These are phyloP conservation scores for Lucilia sericata DNA, from an alignment of 1,140 invertebrate genomes.

Conservation along the genomic window DNA sequence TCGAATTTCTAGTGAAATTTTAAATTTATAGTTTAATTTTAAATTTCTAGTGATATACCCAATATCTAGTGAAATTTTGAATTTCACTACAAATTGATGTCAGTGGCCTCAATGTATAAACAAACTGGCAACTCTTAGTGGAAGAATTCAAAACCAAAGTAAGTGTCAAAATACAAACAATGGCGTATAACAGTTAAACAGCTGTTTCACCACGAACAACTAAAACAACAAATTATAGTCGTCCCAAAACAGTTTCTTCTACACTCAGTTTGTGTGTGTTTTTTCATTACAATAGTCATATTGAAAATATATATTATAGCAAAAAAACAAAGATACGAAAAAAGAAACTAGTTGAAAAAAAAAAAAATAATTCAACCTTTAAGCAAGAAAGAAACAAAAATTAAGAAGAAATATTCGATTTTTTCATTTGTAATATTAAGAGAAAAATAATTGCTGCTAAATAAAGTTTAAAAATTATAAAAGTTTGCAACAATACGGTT, in stretches of 20 bases:
- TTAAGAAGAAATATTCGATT: slow-evolving; percentile 15
- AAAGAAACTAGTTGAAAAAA: not conserved
- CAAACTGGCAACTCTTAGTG: too few species aligned
- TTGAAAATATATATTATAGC: not conserved
- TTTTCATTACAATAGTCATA: slow-evolving; percentile 19
- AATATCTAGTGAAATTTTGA: too few species aligned
- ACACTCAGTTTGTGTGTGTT: slow-evolving; percentile 3
- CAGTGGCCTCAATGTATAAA: too few species aligned
- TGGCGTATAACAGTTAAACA: not conserved
- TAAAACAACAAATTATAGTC: not conserved
- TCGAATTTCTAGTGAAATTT: too few species aligned
- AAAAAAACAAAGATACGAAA: not conserved
- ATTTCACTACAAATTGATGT: too few species aligned
- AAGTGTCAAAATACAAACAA: not conserved
- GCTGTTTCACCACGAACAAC: not conserved
- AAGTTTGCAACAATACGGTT: not conserved
- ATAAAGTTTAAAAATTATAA: slow-evolving; percentile 5
- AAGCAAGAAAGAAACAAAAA: not conserved
- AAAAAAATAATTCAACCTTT: slow-evolving; percentile 18
- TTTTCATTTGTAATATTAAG: not conserved
- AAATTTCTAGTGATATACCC: too few species aligned
- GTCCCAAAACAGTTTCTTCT: not conserved
- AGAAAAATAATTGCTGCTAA: not conserved
- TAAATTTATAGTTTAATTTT: too few species aligned
- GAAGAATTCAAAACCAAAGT: not conserved